phyloP scores from a whole-genome alignment of 2,113 vertebrate genomes.

The Melanocharis versteri region DNA sequence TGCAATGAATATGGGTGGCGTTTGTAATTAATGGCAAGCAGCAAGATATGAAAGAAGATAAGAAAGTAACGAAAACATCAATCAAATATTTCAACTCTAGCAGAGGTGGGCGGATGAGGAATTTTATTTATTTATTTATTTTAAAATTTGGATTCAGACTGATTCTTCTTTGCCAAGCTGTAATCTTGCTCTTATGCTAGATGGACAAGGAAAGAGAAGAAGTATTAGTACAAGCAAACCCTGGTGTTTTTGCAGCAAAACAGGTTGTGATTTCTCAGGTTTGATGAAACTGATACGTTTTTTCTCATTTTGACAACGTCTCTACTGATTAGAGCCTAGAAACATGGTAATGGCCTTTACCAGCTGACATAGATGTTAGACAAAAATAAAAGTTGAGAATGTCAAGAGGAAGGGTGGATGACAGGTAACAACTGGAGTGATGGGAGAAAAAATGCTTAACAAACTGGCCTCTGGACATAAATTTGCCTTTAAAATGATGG shows the following conservation, averaged over 20 bases:
- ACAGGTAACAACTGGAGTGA: background rate
- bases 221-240: background rate
- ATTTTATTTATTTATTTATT: background rate
- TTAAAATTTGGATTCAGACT: background rate
- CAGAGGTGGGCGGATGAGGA: background rate
- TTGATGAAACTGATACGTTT: background rate
- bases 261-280: background rate
- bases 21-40: background rate
- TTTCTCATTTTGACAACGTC: background rate
- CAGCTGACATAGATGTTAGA: background rate
- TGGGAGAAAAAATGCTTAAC: background rate
- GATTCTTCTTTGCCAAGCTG: background rate
- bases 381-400: conserved; percentile 22
- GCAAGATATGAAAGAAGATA: background rate
- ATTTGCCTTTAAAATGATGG: background rate
- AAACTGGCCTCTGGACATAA: background rate
- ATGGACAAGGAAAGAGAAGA: background rate
- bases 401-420: background rate
- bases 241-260: background rate
- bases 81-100: background rate
- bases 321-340: conserved; percentile 8
- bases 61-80: background rate
- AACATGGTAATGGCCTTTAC: background rate
- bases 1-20: background rate
- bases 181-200: background rate